Base-by-base conservation (phyloP, 1,140 invertebrate species). In the Forficula auricularia region DNA sequence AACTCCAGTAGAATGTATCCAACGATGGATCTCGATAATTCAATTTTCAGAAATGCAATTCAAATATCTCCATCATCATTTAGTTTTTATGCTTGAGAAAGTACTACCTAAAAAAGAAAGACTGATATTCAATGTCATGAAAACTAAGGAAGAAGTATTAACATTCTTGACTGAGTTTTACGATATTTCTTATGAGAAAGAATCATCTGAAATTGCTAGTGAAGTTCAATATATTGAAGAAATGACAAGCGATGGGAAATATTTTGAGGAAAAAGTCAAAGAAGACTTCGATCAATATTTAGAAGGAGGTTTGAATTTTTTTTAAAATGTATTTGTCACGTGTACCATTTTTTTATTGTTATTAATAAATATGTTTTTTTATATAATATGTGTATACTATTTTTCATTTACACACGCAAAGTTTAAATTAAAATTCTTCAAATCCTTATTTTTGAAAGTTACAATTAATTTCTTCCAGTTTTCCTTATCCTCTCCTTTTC, bases 81-180 rank as follows among this genome's bases (percentile, higher is more conserved):
- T 95, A 39, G 82, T 87, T 35, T 91, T 89, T 56, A 96, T 96
- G 91, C 62, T 87, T 50, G 83, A 89, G 58, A 81, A 79, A 61
- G 55, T 80, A 32, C 64, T 91, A 46, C 64, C 71, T 3, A 79
- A 74, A 50, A 58, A 69, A 37, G 70, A 84, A 53, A 74, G 79
- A 50, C 58, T 70, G 48, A 59, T 76, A 38, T 90, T 92, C 56
- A 94, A 92, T 65, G 70, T 70, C 48, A 62, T 92, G 18, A 71
- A 68, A 44, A 74, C 65, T 46, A 78, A 73, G 49, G 57, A 72
- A 40, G 65, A 70, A 46, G 79, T 90, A 3, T 63, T 86, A 36
- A 59, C 74, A 18, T 91, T 77, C 66, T 60, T 92, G 44, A 50
- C 69, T 30, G 53, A 70, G 36, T 58, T 73, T 57, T 70, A 72